These are phyloP conservation scores for Paramormyrops kingsleyae DNA, from an alignment of 2,113 vertebrate genomes.

Conservation along the genomic window DNA sequence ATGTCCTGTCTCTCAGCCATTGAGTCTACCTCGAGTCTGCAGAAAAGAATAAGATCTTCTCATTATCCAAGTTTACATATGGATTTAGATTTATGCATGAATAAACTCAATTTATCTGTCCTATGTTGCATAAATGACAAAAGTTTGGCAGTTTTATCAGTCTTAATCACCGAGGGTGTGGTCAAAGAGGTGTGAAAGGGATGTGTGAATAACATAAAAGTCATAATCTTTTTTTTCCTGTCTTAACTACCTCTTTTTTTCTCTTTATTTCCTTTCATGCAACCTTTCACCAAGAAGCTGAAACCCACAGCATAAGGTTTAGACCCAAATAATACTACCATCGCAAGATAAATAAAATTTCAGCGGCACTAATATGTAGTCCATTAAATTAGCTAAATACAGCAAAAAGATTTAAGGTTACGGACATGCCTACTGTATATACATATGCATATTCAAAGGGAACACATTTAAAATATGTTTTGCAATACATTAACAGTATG, in stretches of 20 bases:
- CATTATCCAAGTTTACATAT: background rate
- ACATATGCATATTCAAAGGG: background rate
- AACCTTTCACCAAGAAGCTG: background rate
- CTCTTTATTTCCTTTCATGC: background rate
- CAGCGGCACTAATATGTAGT: background rate
- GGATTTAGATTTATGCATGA: background rate
- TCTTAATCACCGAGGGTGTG: background rate
- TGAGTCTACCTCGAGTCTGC: background rate
- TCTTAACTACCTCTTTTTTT: background rate
- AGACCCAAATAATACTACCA: background rate
- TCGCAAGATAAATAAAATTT: background rate
- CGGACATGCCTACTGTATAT: background rate
- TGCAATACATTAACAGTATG: background rate
- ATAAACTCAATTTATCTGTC: background rate
- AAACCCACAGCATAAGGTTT: background rate
- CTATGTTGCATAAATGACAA: background rate
- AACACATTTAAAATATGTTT: background rate
- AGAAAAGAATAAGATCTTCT: background rate
- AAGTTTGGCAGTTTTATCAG: background rate
- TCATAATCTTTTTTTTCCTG: background rate
- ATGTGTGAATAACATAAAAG: background rate
- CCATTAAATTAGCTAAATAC: background rate
- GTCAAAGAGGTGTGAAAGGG: background rate
- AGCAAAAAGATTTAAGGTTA: background rate
- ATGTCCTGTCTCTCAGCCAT: constrained; percentile 39